phyloP scores from a whole-genome alignment of 2,888 invertebrate genomes.

The Drosophila paranaensis region DNA sequence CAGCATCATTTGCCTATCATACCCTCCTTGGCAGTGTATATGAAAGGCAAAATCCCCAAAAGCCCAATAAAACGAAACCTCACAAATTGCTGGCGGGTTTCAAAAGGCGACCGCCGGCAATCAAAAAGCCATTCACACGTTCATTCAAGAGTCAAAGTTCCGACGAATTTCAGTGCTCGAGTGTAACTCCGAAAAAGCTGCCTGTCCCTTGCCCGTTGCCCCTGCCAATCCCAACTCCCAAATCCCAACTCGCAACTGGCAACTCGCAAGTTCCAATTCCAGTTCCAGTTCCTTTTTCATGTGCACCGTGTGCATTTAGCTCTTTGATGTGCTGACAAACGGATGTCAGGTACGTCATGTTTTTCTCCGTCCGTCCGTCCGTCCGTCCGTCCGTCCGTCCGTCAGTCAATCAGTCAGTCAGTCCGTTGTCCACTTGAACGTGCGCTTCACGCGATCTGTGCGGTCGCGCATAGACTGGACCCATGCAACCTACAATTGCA shows the following conservation, averaged over 20 bases:
- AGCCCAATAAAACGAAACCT: conserved; percentile 18
- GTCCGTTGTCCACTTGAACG: conserved; percentile 39
- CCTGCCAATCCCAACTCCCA: no score
- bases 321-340: conserved; percentile 56
- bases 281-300: conserved; percentile 24
- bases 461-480: conserved; percentile 42
- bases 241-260: no score
- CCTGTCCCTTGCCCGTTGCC: background rate
- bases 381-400: background rate
- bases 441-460: conserved; percentile 64
- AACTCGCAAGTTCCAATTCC: conserved; percentile 1
- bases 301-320: conserved; percentile 18
- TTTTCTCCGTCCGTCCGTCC: conserved; percentile 4
- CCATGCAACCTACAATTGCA: conserved; percentile 7
- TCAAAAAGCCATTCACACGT: conserved; percentile 76
- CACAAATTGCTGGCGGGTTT: conserved; percentile 43
- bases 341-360: conserved; percentile 65
- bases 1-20: background rate
- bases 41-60: conserved; percentile 14
- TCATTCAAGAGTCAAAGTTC: conserved; percentile 39
- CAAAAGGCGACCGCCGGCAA: conserved; percentile 61
- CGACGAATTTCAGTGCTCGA: conserved; percentile 28
- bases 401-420: background rate
- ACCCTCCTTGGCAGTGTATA: background rate
- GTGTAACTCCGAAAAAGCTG: conserved; percentile 3